Base-by-base conservation (phyloP, 2,113 vertebrate genomes). In the Chunga burmeisteri region DNA sequence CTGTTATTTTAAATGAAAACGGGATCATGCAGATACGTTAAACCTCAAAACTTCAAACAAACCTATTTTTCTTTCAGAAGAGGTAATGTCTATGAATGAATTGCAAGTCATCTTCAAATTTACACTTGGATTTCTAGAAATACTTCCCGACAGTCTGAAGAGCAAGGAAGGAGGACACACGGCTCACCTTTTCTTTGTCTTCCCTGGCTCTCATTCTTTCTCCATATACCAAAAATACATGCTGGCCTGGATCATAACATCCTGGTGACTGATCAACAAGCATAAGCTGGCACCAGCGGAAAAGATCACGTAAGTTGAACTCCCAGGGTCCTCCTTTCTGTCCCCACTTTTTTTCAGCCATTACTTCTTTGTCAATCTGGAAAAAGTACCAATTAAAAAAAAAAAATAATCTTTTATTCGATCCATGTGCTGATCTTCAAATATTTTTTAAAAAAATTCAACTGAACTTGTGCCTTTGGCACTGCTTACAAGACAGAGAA, bases 201-300 rank as follows among this genome's bases (percentile, higher is more conserved):
- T 98, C 97, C 81, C 95, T 98, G 0, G 98, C 98, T 97, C 99
- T 99, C 99, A 99, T 99, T 96, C 99, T 98, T 96, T 99, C 99
- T 11, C 98, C 98, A 10, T 99, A 99, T 12, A 99, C 98, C 96
- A 99, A 93, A 87, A 99, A 98, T 6, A 99, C 98, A 59, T 99
- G 99, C 88, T 99, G 99, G 27, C 99, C 98, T 61, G 99, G 99
- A 96, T 99, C 98, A 40, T 99, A 99, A 92, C 98, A 99, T 15
- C 98, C 99, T 11, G 99, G 98, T 3, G 99, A 99, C 81, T 99
- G 99, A 96, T 99, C 99, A 44, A 98, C 98, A 91, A 99, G 98
- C 98, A 99, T 99, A 93, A 99, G 98, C 96, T 99, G 99, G 98
- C 99, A 99, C 99, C 99, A 99, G 42, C 99, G 99, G 95, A 99